A percentile compares a stretch with the other conserved stretches of the same genome.
phyloP scores from a whole-genome alignment of 2,888 invertebrate genomes.

The Leucophenga maculata region DNA sequence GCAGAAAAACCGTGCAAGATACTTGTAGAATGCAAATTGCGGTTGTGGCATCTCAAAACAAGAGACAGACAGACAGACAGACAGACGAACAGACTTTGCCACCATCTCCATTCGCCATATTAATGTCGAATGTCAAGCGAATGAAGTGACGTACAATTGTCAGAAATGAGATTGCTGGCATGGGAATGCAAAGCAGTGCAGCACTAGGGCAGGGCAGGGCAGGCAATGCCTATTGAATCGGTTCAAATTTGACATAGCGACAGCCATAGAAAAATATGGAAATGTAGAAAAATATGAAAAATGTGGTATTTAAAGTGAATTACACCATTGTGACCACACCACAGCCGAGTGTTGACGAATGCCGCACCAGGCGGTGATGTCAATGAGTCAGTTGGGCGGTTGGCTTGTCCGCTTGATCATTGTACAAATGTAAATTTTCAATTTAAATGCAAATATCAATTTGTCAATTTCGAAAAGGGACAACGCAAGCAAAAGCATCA shows the following conservation, averaged over 20 bases:
- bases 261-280: slow-evolving; percentile 44
- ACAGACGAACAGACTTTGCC: slow-evolving; percentile 3
- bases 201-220: neutral
- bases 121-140: slow-evolving; percentile 66
- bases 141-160: slow-evolving; percentile 56
- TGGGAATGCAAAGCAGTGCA: neutral
- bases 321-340: slow-evolving; percentile 72
- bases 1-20: neutral
- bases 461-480: slow-evolving; percentile 68
- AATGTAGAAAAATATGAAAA: slow-evolving; percentile 59
- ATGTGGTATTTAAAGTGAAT: slow-evolving; percentile 71
- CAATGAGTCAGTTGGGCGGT: slow-evolving; percentile 5
- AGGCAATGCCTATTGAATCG: too few relatives aligned
- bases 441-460: slow-evolving; percentile 74
- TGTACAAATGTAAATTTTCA: slow-evolving; percentile 72
- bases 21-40: neutral
- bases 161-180: slow-evolving; percentile 24
- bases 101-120: slow-evolving; percentile 52
- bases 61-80: too few relatives aligned
- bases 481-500: too few relatives aligned
- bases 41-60: too few relatives aligned
- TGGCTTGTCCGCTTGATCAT: slow-evolving; percentile 44
- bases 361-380: neutral
- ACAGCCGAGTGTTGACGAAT: neutral
- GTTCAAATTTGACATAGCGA: too few relatives aligned